phyloP scores from a whole-genome alignment of 2,888 invertebrate genomes.

The Boloria euphrosyne region DNA sequence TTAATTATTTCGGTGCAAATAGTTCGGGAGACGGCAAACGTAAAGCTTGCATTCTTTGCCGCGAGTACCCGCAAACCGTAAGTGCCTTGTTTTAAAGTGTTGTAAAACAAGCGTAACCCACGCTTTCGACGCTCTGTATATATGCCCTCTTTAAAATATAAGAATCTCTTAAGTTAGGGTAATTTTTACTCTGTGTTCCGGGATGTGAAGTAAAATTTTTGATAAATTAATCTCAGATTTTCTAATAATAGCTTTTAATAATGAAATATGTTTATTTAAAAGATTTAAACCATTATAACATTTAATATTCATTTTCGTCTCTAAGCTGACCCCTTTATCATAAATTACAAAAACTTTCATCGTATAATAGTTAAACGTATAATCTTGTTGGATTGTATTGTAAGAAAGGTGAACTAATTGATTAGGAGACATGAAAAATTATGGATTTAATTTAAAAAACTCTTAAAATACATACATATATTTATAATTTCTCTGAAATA shows the following conservation, averaged over 20 bases:
- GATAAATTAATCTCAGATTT: not conserved
- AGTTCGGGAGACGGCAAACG: conserved; percentile 67
- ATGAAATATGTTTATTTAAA: not conserved
- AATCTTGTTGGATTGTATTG: too few relatives aligned
- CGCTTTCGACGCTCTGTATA: conserved; percentile 50
- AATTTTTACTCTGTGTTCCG: conserved; percentile 1
- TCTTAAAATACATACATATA: too few relatives aligned
- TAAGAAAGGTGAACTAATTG: too few relatives aligned
- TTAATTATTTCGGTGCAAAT: conserved; percentile 76
- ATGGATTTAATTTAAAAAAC: too few relatives aligned
- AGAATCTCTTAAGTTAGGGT: conserved; percentile 46
- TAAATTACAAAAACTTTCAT: too few relatives aligned
- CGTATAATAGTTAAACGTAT: too few relatives aligned
- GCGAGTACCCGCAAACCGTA: conserved; percentile 61
- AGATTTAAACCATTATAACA: too few relatives aligned
- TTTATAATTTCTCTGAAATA: too few relatives aligned
- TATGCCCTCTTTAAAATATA: conserved; percentile 61
- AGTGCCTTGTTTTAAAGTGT: conserved; percentile 78
- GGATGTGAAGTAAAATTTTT: not conserved
- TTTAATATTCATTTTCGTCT: too few relatives aligned
- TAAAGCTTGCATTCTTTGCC: conserved; percentile 73
- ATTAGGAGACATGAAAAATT: too few relatives aligned
- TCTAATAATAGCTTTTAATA: not conserved
- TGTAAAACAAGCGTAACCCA: conserved; percentile 75
- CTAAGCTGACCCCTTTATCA: too few relatives aligned